These are phyloP conservation scores for Araneus ventricosus DNA, from an alignment of 1,140 invertebrate species.

Conservation along the genomic window DNA sequence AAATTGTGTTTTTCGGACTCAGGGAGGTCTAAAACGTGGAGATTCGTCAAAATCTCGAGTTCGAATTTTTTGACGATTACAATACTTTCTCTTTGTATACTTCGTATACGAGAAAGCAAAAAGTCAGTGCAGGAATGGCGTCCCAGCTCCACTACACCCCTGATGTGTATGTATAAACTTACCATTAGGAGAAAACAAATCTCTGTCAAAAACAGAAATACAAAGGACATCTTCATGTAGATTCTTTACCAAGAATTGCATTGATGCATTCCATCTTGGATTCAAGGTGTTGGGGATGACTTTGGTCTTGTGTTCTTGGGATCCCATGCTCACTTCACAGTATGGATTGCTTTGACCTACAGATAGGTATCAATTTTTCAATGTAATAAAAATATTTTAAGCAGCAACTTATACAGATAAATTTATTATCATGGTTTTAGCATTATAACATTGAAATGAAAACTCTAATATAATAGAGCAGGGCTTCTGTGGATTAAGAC, in stretches of 20 bases:
- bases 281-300: slow-evolving; percentile 84
- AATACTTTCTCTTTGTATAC: too few relatives aligned
- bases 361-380: slow-evolving; percentile 53
- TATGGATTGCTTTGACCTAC: slow-evolving; percentile 85
- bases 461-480: too few relatives aligned
- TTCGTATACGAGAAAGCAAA: too few relatives aligned
- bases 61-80: too few relatives aligned
- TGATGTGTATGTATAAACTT: slow-evolving; percentile 36
- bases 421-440: not conserved
- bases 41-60: too few relatives aligned
- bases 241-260: slow-evolving; percentile 90
- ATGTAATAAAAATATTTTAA: not conserved
- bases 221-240: slow-evolving; percentile 87
- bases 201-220: slow-evolving; percentile 89
- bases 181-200: slow-evolving; percentile 90
- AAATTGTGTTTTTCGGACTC: too few relatives aligned
- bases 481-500: too few relatives aligned
- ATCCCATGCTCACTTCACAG: slow-evolving; percentile 89
- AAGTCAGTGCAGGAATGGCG: too few relatives aligned
- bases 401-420: too few relatives aligned
- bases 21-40: too few relatives aligned
- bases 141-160: too few relatives aligned
- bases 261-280: slow-evolving; percentile 90
- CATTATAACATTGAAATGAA: too few relatives aligned
- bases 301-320: slow-evolving; percentile 87